Evolutionary conservation across 2,113 vertebrate genomes (phyloP), one percentile per base, ranked within the genome.

Genomic region (Trochalopteron elliotii): DNA sequence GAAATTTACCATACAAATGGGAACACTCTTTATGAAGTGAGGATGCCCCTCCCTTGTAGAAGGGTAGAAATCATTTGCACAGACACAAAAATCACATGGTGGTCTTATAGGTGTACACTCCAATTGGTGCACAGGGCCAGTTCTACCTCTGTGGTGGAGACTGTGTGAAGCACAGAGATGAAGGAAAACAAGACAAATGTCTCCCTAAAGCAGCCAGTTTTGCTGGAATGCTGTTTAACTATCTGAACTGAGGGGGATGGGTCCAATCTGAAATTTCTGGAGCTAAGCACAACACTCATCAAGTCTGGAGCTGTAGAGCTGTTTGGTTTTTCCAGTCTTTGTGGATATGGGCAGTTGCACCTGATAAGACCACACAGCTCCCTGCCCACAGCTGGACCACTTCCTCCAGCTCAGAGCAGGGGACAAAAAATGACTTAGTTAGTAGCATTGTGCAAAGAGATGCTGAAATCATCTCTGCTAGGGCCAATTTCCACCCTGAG

Each of bases 371-470:
- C 28, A 65, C 37, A 16, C 11, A 65, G 49, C 11, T 69, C 27
- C 19, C 65, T 61, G 39, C 4, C 12, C 16, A 57, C 90, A 82
- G 75, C 12, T 83, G 49, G 27, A 47, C 7, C 0, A 7, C 24
- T 30, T 79, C 69, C 17, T 69, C 12, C 37, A 81, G 17, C 42
- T 40, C 28, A 49, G 25, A 67, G 13, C 3, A 65, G 0, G 0
- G 6, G 5, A 15, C 2, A 4, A 39, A 60, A 60, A 63, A 24
- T 6, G 0, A 49, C 24, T 57, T 37, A 6, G 11, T 42, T n/a
- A 50, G 19, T 39, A 55, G 15, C 44, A 67, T 5, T 0, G 5
- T 37, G 65, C 12, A 42, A 39, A 63, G 7, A 50, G 33, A 55
- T n/a, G 55, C 25, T 55, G 75, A 79, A 72, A 80, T 49, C 5